Conservation (phyloP, 2,888 invertebrate species). For the Adineta ricciae region DNA sequence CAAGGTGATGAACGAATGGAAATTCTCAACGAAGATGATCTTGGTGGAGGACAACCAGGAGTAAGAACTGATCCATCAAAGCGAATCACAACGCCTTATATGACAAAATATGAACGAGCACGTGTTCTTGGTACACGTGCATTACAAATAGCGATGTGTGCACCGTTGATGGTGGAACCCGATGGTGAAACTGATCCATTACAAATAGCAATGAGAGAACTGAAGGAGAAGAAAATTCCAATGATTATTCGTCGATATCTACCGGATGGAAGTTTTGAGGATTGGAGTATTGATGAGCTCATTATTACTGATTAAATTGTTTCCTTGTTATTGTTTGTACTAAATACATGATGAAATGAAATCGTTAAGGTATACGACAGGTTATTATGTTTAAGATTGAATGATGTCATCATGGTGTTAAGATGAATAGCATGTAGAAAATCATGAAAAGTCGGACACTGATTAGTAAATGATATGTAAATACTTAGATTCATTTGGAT, state of each 20-base stretch:
- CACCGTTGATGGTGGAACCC: conserved; percentile 97
- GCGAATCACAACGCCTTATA: conserved; percentile 87
- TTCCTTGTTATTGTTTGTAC: neutral
- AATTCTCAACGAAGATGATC: conserved; percentile 67
- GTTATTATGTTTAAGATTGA: too few relatives aligned
- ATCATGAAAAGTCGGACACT: too few relatives aligned
- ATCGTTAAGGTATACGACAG: too few relatives aligned
- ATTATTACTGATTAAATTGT: conserved; percentile 57
- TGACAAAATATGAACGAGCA: conserved; percentile 94
- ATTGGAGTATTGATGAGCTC: conserved; percentile 96
- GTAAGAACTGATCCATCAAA: conserved; percentile 53
- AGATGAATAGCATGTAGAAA: too few relatives aligned
- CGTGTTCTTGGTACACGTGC: conserved; percentile 86
- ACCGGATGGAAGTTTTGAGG: conserved; percentile 95
- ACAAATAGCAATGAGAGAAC: conserved; percentile 96
- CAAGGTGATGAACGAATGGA: conserved; percentile 69
- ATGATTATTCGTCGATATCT: conserved; percentile 89
- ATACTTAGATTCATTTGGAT: too few relatives aligned
- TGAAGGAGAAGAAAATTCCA: conserved; percentile 75
- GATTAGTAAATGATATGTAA: too few relatives aligned
- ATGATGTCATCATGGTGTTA: too few relatives aligned
- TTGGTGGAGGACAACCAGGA: conserved; percentile 41
- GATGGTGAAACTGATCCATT: conserved; percentile 97
- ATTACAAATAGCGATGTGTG: conserved; percentile 98
- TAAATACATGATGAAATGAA: neutral